A percentile compares a stretch with the other conserved stretches of the same genome.
Conservation (phyloP, 2,113 vertebrate species). For the Pelvicachromis taeniatus region DNA sequence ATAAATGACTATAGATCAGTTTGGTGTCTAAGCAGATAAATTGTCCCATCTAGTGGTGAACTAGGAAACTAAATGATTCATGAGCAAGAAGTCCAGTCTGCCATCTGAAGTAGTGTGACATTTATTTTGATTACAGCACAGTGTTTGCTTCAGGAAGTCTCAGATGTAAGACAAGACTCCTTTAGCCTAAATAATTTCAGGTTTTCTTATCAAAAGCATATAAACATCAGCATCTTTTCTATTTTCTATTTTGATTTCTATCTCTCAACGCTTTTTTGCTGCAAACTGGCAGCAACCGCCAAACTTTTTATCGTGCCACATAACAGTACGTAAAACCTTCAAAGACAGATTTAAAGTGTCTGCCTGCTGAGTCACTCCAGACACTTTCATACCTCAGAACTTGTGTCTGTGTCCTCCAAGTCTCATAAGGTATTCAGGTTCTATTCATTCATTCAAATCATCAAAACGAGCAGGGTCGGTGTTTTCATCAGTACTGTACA, state of each 20-base stretch:
- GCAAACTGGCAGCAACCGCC: not conserved
- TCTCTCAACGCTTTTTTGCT: not conserved
- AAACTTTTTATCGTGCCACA: not conserved
- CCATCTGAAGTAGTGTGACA: not conserved
- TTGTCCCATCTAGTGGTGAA: conserved; percentile 65
- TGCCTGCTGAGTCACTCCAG: conserved; percentile 21
- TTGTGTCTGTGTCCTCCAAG: conserved; percentile 6
- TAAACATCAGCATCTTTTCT: not conserved
- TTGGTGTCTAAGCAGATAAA: conserved; percentile 38
- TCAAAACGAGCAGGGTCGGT: not conserved
- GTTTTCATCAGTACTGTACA: not conserved
- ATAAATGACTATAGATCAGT: not conserved
- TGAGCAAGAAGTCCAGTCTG: not conserved
- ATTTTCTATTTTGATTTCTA: not conserved
- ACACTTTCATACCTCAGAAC: conserved; percentile 20
- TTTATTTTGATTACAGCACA: not conserved
- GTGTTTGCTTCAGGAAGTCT: not conserved
- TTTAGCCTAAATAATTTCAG: not conserved
- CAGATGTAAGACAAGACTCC: not conserved
- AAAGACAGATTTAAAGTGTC: conserved; percentile 28
- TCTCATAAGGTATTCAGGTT: conserved; percentile 11
- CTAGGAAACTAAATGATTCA: conserved; percentile 25
- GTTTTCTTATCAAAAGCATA: not conserved
- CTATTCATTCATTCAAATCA: not conserved
- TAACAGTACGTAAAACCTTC: not conserved